Evolutionary conservation across 2,113 vertebrate species (phyloP), one percentile per base, ranked within the genome.

Genomic region (Lethenteron reissneri): DNA sequence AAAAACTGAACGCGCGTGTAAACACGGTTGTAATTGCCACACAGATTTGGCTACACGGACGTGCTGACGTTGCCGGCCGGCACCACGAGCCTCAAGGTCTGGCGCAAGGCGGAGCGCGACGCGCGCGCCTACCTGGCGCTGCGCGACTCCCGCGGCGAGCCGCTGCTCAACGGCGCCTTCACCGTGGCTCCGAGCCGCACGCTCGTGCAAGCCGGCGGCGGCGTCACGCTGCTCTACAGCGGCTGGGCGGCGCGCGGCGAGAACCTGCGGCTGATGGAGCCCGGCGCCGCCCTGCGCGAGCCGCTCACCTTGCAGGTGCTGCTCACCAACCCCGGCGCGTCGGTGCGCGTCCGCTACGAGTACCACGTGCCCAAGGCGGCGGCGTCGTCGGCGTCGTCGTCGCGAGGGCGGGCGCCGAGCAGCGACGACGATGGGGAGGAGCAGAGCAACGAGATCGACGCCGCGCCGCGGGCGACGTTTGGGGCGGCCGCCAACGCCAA

Each of bases 141-240:
- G 25, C 88, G 89, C 25, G 86, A 84, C 74, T 86, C 88, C 71
- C 84, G 75, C 0, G 83, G 85, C 58, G 88, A 95, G 70, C 97
- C 97, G 80, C 85, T 99, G 72, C 81, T 96, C 17, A 99, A 99
- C 2, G 92, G 94, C 2, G 96, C 92, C 73, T 97, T 96, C 58
- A 94, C 95, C 89, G 97, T 99, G 82, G 95, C 94, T 78, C 97
- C 94, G 59, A 94, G 91, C 0, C 91, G 97, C 78, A 94, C 85
- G 1, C 84, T 99, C 80, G 83, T 99, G 57, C 85, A 89, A 8
- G 80, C 92, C 81, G 95, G 89, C 0, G 89, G 94, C 56, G 88
- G 88, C 0, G 85, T 95, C 73, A 1, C 41, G 41, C 85, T 99
- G 77, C 97, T 97, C 84, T 99, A 99, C 80, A 97, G 88, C 0